These are phyloP conservation scores for Rotaria sp. DNA, from an alignment of 2,888 invertebrate species.

Conservation along the genomic window DNA sequence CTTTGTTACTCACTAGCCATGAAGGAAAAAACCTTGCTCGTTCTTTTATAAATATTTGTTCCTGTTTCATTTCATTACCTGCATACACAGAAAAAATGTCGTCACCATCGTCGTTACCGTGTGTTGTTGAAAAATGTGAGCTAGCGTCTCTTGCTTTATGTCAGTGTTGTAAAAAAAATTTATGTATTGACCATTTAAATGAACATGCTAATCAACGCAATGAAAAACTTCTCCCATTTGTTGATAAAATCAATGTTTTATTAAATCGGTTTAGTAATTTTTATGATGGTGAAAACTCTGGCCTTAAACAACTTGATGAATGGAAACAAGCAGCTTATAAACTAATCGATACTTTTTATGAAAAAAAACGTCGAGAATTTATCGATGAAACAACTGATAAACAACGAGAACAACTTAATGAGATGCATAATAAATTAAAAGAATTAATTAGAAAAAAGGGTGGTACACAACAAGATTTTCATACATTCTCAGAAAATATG, in stretches of 20 bases:
- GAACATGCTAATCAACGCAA: conserved; percentile 8
- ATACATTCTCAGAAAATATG: background rate
- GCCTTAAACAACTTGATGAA: conserved; percentile 19
- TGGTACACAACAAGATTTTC: conserved; percentile 6
- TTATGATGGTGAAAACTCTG: background rate
- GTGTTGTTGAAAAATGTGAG: conserved; percentile 16
- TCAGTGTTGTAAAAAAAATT: background rate
- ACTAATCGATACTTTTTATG: background rate
- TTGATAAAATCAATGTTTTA: background rate
- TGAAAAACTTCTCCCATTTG: background rate
- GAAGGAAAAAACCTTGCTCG: background rate
- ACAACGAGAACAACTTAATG: background rate
- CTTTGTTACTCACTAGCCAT: background rate
- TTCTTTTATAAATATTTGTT: background rate
- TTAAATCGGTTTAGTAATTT: background rate
- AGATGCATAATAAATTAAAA: background rate
- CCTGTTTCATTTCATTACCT: background rate
- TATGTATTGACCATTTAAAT: conserved; percentile 19
- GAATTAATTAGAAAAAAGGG: conserved; percentile 1
- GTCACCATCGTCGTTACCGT: background rate
- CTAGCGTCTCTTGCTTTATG: background rate
- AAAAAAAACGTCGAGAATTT: conserved; percentile 3
- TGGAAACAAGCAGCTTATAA: background rate
- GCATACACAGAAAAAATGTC: background rate
- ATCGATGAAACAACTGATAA: background rate